Conservation (phyloP, 2,888 invertebrate genomes). For the Lomographa bimaculata region DNA sequence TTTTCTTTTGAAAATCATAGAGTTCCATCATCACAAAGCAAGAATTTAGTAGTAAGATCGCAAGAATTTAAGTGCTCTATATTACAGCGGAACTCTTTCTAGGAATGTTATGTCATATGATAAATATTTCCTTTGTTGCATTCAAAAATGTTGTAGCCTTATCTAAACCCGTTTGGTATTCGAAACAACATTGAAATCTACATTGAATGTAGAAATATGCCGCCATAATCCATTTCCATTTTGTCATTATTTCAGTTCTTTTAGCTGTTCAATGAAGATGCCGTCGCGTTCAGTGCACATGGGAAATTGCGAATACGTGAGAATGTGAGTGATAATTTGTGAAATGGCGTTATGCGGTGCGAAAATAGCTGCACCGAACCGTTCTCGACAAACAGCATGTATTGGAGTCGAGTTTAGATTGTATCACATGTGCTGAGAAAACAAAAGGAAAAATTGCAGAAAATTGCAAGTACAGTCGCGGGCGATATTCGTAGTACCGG, state of each 20-base stretch:
- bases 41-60: no score
- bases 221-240: constrained; percentile 21
- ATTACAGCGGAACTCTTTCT: constrained; percentile 9
- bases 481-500: constrained; percentile 22
- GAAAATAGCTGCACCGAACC: constrained; percentile 38
- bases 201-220: constrained; percentile 22
- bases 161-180: constrained; percentile 42
- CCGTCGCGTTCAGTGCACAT: constrained; percentile 49
- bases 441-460: constrained; percentile 56
- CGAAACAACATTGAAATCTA: constrained; percentile 37
- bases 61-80: no score
- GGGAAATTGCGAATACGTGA: constrained; percentile 56
- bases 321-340: constrained; percentile 55
- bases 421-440: constrained; percentile 47
- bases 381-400: constrained; percentile 24
- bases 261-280: constrained; percentile 40
- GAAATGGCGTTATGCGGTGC: constrained; percentile 48
- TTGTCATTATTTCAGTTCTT: constrained; percentile 27
- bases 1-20: no score
- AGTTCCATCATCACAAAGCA: neutral
- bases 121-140: constrained; percentile 38
- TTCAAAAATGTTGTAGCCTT: constrained; percentile 38
- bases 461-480: constrained; percentile 38
- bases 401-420: constrained; percentile 37
- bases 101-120: constrained; percentile 7